Evolutionary conservation across 2,797 vertebrate genomes (phyloP).

Genomic region (Galaxias olidus): DNA sequence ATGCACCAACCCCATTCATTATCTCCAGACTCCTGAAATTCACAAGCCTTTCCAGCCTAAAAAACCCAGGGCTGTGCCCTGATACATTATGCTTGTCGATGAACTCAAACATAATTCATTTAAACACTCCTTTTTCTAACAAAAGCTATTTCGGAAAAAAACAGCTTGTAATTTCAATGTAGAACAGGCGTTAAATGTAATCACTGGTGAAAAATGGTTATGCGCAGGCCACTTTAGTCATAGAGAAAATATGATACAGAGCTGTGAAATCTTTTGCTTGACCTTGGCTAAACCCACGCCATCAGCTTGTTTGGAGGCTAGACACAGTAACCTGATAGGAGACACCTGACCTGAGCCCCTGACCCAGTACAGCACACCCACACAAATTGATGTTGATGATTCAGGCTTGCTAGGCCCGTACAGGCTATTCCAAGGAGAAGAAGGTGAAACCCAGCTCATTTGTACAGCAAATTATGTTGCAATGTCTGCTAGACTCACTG

Average conservation of each 20-base stretch:
- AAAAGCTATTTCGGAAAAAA: too few relatives aligned
- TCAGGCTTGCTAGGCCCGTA: too few relatives aligned
- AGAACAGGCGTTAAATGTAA: background rate
- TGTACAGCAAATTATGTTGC: too few relatives aligned
- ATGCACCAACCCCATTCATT: slow-evolving; percentile 38
- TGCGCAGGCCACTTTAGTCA: slow-evolving; percentile 49
- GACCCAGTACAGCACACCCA: slow-evolving; percentile 54
- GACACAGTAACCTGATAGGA: slow-evolving; percentile 71
- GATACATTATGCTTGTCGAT: too few relatives aligned
- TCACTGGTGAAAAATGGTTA: slow-evolving; percentile 21
- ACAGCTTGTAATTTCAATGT: background rate
- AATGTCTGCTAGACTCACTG: too few relatives aligned
- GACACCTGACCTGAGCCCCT: slow-evolving; percentile 64
- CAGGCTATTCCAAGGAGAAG: too few relatives aligned
- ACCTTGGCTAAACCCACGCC: slow-evolving; percentile 60
- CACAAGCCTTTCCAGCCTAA: slow-evolving; percentile 3
- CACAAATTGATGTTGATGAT: slow-evolving; percentile 23
- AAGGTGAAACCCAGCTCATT: too few relatives aligned
- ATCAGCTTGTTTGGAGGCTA: slow-evolving; percentile 73
- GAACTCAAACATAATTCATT: too few relatives aligned
- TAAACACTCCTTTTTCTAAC: too few relatives aligned
- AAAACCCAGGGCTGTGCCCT: too few relatives aligned
- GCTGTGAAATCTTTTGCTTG: slow-evolving; percentile 53
- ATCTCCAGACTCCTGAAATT: slow-evolving; percentile 23
- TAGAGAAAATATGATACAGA: slow-evolving; percentile 54